These are phyloP conservation scores for Caenorhabditis parvicauda DNA, from an alignment of 2,888 invertebrate species.

Conservation along the genomic window DNA sequence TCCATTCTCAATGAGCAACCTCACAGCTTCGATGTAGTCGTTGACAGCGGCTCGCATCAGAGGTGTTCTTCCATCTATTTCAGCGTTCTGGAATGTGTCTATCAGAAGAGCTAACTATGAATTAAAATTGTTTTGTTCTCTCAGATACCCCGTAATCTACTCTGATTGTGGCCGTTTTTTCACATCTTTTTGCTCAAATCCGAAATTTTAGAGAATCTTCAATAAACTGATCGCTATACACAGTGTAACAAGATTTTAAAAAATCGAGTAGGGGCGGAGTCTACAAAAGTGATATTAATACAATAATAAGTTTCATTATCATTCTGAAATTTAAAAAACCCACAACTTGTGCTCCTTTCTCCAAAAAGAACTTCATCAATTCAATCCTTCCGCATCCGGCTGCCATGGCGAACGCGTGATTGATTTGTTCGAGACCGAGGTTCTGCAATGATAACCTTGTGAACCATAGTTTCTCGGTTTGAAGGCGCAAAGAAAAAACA, in stretches of 20 bases:
- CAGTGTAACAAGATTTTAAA: no score
- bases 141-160: no score
- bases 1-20: constrained; percentile 85
- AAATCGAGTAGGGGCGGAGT: no score
- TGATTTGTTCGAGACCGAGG: background rate
- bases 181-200: no score
- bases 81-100: constrained; percentile 75
- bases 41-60: constrained; percentile 97
- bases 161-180: no score
- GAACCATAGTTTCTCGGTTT: no score
- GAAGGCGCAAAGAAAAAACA: background rate
- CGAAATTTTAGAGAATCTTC: no score
- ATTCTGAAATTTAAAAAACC: constrained; percentile 36
- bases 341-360: constrained; percentile 83
- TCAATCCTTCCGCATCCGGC: constrained; percentile 98
- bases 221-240: no score
- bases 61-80: constrained; percentile 92
- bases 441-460: no score
- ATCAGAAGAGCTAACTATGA: no score
- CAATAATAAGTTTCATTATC: background rate
- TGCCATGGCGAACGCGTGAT: constrained; percentile 90
- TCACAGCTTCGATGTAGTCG: constrained; percentile 91
- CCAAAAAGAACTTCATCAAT: constrained; percentile 86
- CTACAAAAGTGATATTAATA: background rate
- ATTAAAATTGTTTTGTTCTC: no score